Evolutionary conservation across 2,113 vertebrate genomes (phyloP), one percentile per base, ranked within the genome.

Genomic region (Reinhardtius hippoglossoides): DNA sequence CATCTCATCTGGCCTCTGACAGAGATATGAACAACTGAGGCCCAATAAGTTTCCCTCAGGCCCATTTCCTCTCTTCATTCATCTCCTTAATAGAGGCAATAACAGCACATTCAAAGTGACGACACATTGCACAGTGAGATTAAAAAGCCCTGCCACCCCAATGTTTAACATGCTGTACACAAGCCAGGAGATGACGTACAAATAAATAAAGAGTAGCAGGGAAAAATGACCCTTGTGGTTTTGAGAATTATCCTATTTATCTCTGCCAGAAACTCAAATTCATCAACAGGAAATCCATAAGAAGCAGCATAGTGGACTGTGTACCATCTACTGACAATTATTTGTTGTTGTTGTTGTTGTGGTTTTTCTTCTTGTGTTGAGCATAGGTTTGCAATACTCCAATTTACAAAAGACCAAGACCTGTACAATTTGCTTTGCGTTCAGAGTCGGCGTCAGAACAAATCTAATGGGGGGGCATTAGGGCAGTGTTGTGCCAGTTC

Each of bases 21-120:
- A 76, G 72, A 74, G 52, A 69, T 75, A 83, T 67, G 78, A 84
- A 88, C 59, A 68, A 76, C 74, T 20, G 55, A 63, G 40, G 63
- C 57, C 70, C 62, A 83, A 80, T 82, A 71, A 63, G 66, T 80
- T 87, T 83, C 63, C 80, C 74, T 73, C 55, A 52, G 61, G 80
- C 70, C 65, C 65, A 44, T 78, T 79, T 83, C 67, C 57, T 18
- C 54, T 66, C 80, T 84, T 74, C 76, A 78, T 88, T 80, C 64
- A 81, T 84, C 77, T 82, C 54, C 67, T 80, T 82, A 89, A 81
- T 85, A 75, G 74, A 90, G 56, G 71, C 55, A 86, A 84, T 72
- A 71, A 72, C 24, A 24, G 59, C 50, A 58, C 40, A 74, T 67
- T 54, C 62, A 67, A 57, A 62, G 68, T 50, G 60, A 84, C 16